phyloP scores from a whole-genome alignment of 1,140 invertebrate species.

The Cryptotermes secundus region DNA sequence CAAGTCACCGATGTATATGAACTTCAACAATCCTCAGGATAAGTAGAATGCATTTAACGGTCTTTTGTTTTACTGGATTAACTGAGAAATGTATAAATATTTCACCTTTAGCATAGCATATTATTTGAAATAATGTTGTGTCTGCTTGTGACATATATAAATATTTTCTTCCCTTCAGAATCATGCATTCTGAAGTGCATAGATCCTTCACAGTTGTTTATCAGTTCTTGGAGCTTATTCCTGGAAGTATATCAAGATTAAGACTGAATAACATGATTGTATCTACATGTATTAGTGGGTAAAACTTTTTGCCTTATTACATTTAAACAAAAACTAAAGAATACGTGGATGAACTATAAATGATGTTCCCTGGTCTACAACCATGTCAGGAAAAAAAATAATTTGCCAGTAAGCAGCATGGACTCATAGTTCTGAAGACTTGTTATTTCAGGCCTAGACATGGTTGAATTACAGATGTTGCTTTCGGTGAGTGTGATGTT shows the following conservation, averaged over 20 bases:
- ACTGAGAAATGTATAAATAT: too few relatives aligned
- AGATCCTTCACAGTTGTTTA: background rate
- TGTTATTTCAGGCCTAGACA: background rate
- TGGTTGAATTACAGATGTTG: background rate
- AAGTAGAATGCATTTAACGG: too few relatives aligned
- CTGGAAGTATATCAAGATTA: conserved; percentile 11
- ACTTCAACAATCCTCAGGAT: too few relatives aligned
- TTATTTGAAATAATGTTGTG: too few relatives aligned
- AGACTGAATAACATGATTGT: background rate
- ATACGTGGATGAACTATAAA: background rate
- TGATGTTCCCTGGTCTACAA: background rate
- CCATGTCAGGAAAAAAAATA: background rate
- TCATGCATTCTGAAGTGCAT: background rate
- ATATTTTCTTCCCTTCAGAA: background rate
- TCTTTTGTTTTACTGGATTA: too few relatives aligned
- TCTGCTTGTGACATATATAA: too few relatives aligned
- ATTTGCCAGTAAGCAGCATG: background rate
- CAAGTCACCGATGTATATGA: too few relatives aligned
- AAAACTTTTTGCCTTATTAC: background rate
- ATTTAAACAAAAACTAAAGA: background rate
- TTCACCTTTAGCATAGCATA: too few relatives aligned
- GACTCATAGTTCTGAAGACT: background rate
- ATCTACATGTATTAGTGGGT: background rate
- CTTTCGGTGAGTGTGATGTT: background rate
- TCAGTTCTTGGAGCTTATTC: background rate